phyloP scores from a whole-genome alignment of 2,113 vertebrate genomes.

The Chloropsis hardwickii region DNA sequence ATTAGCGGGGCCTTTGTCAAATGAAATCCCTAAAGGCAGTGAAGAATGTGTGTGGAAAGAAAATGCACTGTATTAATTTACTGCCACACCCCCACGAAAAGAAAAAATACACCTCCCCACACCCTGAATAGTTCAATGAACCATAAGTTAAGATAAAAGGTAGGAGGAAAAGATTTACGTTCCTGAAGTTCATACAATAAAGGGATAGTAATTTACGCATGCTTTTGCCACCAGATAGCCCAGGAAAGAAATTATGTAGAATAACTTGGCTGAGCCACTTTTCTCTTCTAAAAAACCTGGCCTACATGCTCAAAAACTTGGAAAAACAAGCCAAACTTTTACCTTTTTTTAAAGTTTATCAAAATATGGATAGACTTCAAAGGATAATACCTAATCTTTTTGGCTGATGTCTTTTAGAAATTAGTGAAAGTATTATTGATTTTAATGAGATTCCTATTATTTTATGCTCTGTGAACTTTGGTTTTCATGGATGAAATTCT shows the following conservation, averaged over 20 bases:
- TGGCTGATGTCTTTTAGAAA: background rate
- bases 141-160: slow-evolving; percentile 52
- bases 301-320: background rate
- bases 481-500: background rate
- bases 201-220: background rate
- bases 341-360: background rate
- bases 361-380: background rate
- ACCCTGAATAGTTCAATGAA: background rate
- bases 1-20: slow-evolving; percentile 67
- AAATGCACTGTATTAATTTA: slow-evolving; percentile 36
- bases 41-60: slow-evolving; percentile 41
- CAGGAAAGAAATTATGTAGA: background rate
- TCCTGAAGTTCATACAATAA: background rate
- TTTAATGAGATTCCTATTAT: background rate
- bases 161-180: background rate
- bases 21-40: slow-evolving; percentile 56
- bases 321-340: background rate
- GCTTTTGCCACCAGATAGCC: background rate
- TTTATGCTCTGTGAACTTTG: background rate
- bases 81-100: rapidly evolving
- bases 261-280: background rate
- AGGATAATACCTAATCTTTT: background rate
- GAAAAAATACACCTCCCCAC: background rate
- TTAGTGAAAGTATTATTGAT: background rate
- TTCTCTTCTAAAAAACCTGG: background rate